Base-by-base conservation (phyloP, 2,888 invertebrate genomes). In the Apoderus coryli region DNA sequence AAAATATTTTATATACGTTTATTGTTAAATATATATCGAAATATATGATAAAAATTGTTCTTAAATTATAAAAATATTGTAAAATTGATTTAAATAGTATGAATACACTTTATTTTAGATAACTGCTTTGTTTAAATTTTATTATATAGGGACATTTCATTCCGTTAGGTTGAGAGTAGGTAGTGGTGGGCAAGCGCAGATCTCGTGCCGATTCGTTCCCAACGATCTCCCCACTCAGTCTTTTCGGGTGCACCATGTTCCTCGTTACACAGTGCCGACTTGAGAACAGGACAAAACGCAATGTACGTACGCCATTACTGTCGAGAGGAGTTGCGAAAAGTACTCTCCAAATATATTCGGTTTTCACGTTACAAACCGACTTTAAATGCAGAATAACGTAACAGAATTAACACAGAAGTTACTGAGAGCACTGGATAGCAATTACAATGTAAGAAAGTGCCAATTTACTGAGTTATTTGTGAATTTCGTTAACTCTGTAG, bases 341-440 rank as follows among this genome's bases (percentile, higher is more conserved):
- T 57, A 49, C 57, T 53, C 42, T 50, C 56, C 45, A 56, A 55
- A 46, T 55, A 54, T 51, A 55, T 56, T 50, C 56, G 57, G 53
- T 58, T 57, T 57, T 53, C 54, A 50, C 56, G 56, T 44, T 56
- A 56, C 56, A 57, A 54, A 56, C 53, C 53, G 53, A 55, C 50
- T 69, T 70, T 76, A 76, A 76, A 76, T 76, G 76, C 76, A 73
- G 74, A 70, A 72, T 69, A 72, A 74, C 69, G 74, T 76, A 67
- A 74, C 73, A 69, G 84, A 89, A 71, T 76, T 92, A 71, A 88
- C 88, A 72, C 79, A 84, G 70, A 85, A 79, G 76, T 80, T 92
- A 76, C 80, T 85, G 72, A 80, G 81, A 76, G 84, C 89, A 66
- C 76, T 92, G 72, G 90, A 92, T 78, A 78, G 74, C 71, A 84